These are phyloP conservation scores for Bombylius major DNA, from an alignment of 2,888 invertebrate genomes.

Conservation along the genomic window DNA sequence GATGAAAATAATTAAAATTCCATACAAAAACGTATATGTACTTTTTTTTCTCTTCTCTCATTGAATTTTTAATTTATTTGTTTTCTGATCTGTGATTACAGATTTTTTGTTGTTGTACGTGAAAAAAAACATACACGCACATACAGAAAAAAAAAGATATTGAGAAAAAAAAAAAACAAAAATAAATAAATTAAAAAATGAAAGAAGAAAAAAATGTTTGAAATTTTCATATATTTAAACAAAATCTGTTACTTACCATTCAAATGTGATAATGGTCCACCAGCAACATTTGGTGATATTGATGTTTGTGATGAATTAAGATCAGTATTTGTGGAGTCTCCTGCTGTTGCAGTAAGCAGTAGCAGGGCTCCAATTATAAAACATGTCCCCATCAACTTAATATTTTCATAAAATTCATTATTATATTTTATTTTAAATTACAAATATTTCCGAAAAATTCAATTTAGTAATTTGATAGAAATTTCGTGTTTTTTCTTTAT, in stretches of 20 bases:
- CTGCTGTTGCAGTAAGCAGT: slow-evolving; percentile 36
- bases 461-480: no score
- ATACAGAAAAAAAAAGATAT: no score
- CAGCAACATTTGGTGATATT: slow-evolving; percentile 6
- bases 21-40: neutral
- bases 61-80: no score
- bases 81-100: no score
- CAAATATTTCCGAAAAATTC: no score
- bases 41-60: no score
- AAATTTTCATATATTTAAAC: neutral
- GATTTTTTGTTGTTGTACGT: no score
- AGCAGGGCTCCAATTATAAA: slow-evolving; percentile 37
- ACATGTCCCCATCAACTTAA: slow-evolving; percentile 38
- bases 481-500: no score
- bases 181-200: neutral
- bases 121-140: no score
- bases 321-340: slow-evolving; percentile 31
- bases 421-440: neutral
- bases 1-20: neutral
- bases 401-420: slow-evolving; percentile 21
- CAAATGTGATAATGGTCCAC: slow-evolving; percentile 26
- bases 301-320: neutral
- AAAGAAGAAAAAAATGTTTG: no score
- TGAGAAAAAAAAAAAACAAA: neutral
- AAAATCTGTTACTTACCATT: slow-evolving; percentile 25